These are phyloP conservation scores for Strigamia maritima DNA, from an alignment of 2,888 invertebrate genomes.

Conservation along the genomic window DNA sequence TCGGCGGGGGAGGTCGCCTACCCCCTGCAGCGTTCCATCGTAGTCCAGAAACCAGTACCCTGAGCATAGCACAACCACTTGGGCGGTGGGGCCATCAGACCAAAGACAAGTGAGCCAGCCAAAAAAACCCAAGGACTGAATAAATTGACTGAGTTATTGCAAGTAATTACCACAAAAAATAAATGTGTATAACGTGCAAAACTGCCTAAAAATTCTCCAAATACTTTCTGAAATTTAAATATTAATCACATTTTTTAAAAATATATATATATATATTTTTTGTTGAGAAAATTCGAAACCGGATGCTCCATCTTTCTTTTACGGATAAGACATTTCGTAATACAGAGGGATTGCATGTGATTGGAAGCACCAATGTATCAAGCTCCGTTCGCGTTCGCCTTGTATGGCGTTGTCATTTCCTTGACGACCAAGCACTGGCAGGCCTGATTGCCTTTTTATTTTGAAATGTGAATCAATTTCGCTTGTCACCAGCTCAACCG, in stretches of 20 bases:
- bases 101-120: conserved; percentile 10
- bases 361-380: conserved; percentile 24
- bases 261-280: neutral
- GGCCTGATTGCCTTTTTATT: conserved; percentile 39
- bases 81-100: conserved; percentile 20
- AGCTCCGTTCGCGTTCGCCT: conserved; percentile 32
- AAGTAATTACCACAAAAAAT: conserved; percentile 5
- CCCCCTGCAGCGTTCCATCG: neutral
- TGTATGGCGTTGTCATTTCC: conserved; percentile 37
- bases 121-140: conserved; percentile 11
- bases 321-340: conserved; percentile 10
- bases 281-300: conserved; percentile 10
- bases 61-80: neutral
- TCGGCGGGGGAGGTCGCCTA: conserved; percentile 21
- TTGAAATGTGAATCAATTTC: conserved; percentile 40
- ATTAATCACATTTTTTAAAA: neutral
- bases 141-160: neutral
- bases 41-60: conserved; percentile 8
- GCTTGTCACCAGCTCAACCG: conserved; percentile 36
- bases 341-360: conserved; percentile 12
- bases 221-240: neutral
- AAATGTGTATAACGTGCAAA: neutral
- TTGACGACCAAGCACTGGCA: conserved; percentile 35
- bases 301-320: neutral
- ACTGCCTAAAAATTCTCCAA: neutral